Conservation (phyloP, 2,797 vertebrate species). For the Bufotes viridis region DNA sequence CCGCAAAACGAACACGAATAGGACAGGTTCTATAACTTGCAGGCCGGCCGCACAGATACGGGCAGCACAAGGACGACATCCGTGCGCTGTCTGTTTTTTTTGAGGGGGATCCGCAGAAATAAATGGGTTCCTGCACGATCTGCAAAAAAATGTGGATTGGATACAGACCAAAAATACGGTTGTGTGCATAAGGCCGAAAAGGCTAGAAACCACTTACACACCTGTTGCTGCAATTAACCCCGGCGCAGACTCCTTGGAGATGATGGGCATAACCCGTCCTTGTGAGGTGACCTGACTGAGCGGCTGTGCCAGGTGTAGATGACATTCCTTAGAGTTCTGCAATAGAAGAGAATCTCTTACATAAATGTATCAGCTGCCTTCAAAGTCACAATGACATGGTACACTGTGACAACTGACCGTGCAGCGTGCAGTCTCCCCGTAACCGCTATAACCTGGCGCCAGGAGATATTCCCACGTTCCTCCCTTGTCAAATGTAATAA, state of each 20-base stretch:
- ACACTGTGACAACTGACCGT: neutral
- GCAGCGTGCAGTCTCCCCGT: slow-evolving; percentile 88
- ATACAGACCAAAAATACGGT: neutral
- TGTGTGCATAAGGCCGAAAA: too few species aligned
- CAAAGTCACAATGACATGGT: neutral
- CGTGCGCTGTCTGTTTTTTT: too few species aligned
- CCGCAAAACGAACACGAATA: too few species aligned
- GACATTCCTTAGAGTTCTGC: slow-evolving; percentile 89
- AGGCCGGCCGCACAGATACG: too few species aligned
- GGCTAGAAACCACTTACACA: slow-evolving; percentile 64
- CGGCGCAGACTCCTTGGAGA: slow-evolving; percentile 95
- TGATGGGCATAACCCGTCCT: slow-evolving; percentile 90
- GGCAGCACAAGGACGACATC: too few species aligned
- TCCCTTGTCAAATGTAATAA: slow-evolving; percentile 98
- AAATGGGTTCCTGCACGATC: too few species aligned
- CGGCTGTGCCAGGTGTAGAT: slow-evolving; percentile 93
- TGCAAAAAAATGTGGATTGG: too few species aligned
- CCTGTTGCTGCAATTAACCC: slow-evolving; percentile 95
- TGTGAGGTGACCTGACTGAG: slow-evolving; percentile 95
- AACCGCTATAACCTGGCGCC: slow-evolving; percentile 84
- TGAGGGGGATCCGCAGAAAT: too few species aligned
- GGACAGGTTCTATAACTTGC: too few species aligned
- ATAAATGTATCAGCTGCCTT: neutral
- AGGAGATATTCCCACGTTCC: slow-evolving; percentile 96
- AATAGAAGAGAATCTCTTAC: slow-evolving; percentile 11